Base-by-base conservation (phyloP, 1,140 invertebrate species). In the Acromyrmex charruanus region DNA sequence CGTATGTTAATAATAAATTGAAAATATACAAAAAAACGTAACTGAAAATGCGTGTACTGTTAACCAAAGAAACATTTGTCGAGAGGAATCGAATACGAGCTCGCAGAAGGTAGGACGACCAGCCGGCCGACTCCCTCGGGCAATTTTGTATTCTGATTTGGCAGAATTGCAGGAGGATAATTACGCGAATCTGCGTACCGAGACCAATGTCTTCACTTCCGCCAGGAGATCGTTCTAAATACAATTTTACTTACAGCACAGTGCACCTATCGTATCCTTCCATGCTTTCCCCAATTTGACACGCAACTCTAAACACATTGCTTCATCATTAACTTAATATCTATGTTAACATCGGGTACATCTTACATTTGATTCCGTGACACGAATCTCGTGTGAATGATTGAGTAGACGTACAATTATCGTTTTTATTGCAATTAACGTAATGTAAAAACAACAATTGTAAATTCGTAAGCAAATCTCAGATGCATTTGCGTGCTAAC, bases 91-190 rank as follows among this genome's bases (percentile, higher is more conserved):
- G 79, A 86, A 68, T 59, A n/a, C 61, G 61, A 14, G 21, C 68
- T 25, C 63, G 4, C 77, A 82, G 86, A 85, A 86, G 87, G 89
- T 90, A 75, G 85, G 35, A n/a, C 65, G 85, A 79, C 87, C 88
- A 80, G 87, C 88, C 82, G 80, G 87, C 80, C 92, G 92, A 90
- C 75, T 91, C 93, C 92, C 89, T 84, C 77, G 87, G 90, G 92
- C 91, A 87, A 93, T 91, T 91, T 91, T 87, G 90, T 91, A 93
- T 93, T 94, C 92, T 92, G 90, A 93, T 90, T 94, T 93, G 92
- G 86, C 88, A 65, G 80, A 51, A 87, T 80, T 59, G 88, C 89
- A 72, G 75, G 49, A 66, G 35, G 74, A 58, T 28, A 53, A 81
- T 80, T 74, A 80, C 61, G 44, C 31, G 63, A 84, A 84, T 77